Conservation (phyloP, 2,113 vertebrate genomes). For the Hippocampus zosterae region DNA sequence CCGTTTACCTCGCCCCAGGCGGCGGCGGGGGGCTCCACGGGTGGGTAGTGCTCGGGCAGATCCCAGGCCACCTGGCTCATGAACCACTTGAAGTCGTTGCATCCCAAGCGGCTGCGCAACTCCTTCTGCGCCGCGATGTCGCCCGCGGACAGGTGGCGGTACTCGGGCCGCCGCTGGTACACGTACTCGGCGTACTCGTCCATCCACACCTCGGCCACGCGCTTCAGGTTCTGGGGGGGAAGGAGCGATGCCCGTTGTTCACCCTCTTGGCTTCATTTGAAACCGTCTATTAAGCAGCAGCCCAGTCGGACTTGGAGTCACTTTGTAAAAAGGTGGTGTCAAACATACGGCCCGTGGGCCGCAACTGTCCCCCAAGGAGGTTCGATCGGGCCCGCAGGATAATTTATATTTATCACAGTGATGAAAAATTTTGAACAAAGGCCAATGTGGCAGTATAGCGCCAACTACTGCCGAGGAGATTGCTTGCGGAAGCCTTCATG, state of each 20-base stretch:
- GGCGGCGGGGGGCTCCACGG: conserved; percentile 89
- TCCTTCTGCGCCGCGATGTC: conserved; percentile 86
- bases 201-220: conserved; percentile 98
- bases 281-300: background rate
- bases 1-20: conserved; percentile 89
- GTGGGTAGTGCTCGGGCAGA: conserved; percentile 89
- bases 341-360: too few relatives aligned
- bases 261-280: background rate
- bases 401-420: too few relatives aligned
- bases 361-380: too few relatives aligned
- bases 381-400: too few relatives aligned
- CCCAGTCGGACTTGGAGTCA: background rate
- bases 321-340: background rate
- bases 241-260: background rate
- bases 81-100: conserved; percentile 94
- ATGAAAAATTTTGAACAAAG: too few relatives aligned
- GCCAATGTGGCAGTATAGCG: too few relatives aligned
- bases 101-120: conserved; percentile 81
- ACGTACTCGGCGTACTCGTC: conserved; percentile 93
- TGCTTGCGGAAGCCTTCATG: too few relatives aligned
- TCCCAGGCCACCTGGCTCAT: conserved; percentile 97
- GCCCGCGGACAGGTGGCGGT: conserved; percentile 90
- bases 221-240: conserved; percentile 85
- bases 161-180: conserved; percentile 93
- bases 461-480: too few relatives aligned